Evolutionary conservation across 2,113 vertebrate species (phyloP), one percentile per base, ranked within the genome.

Genomic region (Rhinoptilus africanus): DNA sequence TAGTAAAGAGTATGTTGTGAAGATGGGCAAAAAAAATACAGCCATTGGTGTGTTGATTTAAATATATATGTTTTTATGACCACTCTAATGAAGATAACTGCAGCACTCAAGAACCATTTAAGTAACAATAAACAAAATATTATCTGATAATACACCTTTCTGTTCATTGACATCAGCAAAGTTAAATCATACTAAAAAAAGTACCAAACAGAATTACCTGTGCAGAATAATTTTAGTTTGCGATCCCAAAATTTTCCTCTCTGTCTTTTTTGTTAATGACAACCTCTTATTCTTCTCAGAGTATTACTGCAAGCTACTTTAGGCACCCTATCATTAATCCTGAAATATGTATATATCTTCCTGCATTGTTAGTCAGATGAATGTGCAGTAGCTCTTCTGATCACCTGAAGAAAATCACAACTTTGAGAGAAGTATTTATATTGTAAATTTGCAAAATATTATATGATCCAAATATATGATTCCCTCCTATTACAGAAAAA

Each of bases 251-350:
- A 81, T 87, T 93, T 95, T 82, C 74, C 26, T 80, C 26, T 80
- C 51, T 93, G 23, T 83, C 43, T 37, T 93, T 94, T 96, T 96
- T 95, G 85, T 95, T 90, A 74, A 89, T 96, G 96, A 96, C 95
- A 96, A 93, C 77, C 92, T 94, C 92, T 96, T 97, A 97, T 96
- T 96, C 95, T 96, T 92, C 86, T 91, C 30, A 75, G 53, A 94
- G 39, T 57, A 82, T 72, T 94, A 84, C 83, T 85, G 86, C 84
- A 93, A 97, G 81, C 76, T 93, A 37, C 92, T 95, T 91, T 53
- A 94, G 92, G 56, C 85, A 97, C 93, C 92, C 97, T 97, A 96
- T 97, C 85, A 97, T 97, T 97, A 97, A 97, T 97, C 86, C 91
- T 96, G 92, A 97, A 94, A 93, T 92, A 94, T 66, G 92, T 95